Evolutionary conservation across 2,113 vertebrate genomes (phyloP).

Genomic region (Prietella phreatophila): DNA sequence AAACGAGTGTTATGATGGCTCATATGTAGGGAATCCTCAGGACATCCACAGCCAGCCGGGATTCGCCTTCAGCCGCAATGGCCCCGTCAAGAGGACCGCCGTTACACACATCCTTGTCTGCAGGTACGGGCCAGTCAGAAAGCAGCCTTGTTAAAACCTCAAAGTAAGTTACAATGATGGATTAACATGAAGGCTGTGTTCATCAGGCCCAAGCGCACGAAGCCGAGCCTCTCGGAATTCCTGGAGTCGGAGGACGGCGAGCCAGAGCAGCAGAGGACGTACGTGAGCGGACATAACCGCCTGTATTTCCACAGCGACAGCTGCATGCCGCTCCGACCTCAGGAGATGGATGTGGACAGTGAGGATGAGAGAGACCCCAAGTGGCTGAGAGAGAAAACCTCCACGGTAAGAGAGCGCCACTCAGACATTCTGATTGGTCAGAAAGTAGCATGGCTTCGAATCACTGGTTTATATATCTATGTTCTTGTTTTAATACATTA

Average conservation of each 20-base stretch:
- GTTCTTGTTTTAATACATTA: background rate
- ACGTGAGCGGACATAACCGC: constrained; percentile 96
- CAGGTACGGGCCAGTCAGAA: constrained; percentile 72
- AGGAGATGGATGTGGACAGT: constrained; percentile 98
- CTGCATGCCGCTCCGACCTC: constrained; percentile 92
- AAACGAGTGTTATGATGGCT: constrained; percentile 98
- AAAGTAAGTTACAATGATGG: no score
- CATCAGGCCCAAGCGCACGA: constrained; percentile 90
- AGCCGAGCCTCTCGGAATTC: constrained; percentile 96
- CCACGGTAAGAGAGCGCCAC: constrained; percentile 65
- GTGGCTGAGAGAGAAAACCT: constrained; percentile 96
- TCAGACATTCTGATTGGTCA: background rate
- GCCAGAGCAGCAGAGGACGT: constrained; percentile 93
- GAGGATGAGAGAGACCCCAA: constrained; percentile 96
- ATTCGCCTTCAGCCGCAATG: constrained; percentile 97
- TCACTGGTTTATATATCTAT: background rate
- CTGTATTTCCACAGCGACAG: constrained; percentile 98
- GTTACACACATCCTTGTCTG: constrained; percentile 97
- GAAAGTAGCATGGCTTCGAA: background rate
- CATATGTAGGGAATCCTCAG: constrained; percentile 97
- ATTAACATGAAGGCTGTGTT: background rate
- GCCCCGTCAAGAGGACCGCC: constrained; percentile 93
- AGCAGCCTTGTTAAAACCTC: background rate
- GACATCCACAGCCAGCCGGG: constrained; percentile 98
- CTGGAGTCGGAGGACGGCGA: constrained; percentile 96